Evolutionary conservation across 1,140 invertebrate species (phyloP).

Genomic region (Brachionus rubens): DNA sequence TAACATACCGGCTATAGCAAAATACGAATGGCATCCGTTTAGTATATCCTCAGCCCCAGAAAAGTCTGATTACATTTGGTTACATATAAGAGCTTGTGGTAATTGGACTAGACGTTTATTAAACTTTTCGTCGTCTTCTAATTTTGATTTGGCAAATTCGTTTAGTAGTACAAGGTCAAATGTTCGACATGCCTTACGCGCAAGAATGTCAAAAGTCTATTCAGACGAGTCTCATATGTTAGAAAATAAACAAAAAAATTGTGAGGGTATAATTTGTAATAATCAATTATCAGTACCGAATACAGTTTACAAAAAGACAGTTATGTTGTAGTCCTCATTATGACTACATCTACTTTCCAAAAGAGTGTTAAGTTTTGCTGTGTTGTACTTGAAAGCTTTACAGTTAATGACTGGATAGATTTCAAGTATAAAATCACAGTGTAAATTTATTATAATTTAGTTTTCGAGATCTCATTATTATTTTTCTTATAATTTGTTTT

Average conservation of each 20-base stretch:
- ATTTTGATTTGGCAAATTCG: background rate
- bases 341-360: no score
- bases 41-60: conserved; percentile 92
- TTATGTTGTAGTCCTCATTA: no score
- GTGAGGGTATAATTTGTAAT: no score
- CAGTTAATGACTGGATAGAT: no score
- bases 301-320: no score
- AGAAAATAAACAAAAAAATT: background rate
- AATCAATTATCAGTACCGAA: no score
- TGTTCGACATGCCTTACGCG: background rate
- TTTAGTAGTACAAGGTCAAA: background rate
- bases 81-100: conserved; percentile 86
- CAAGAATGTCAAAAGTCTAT: conserved; percentile 36
- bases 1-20: conserved; percentile 84
- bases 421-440: no score
- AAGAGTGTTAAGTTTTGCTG: no score
- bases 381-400: no score
- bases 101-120: conserved; percentile 89
- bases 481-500: no score
- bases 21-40: conserved; percentile 94
- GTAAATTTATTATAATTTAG: no score
- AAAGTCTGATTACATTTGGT: conserved; percentile 83
- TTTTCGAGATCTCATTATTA: no score
- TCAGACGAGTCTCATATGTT: background rate
- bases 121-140: conserved; percentile 68